These are phyloP conservation scores for Magallana angulata DNA, from an alignment of 1,140 invertebrate species.

Conservation along the genomic window DNA sequence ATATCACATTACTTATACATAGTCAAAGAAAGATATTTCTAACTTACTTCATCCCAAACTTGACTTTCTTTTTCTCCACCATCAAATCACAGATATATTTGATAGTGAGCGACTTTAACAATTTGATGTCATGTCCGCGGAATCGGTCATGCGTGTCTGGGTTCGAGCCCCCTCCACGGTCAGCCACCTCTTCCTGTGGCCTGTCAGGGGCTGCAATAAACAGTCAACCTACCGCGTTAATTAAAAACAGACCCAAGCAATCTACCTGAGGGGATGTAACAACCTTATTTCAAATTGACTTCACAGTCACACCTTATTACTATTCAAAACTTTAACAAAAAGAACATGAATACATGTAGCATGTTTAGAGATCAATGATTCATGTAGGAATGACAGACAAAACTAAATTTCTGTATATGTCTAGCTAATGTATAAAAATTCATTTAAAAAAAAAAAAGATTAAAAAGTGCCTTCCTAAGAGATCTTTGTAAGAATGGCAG, in stretches of 20 bases:
- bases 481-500: background rate
- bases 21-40: background rate
- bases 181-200: conserved; percentile 38
- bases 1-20: background rate
- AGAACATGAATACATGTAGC: too few species aligned
- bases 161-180: conserved; percentile 50
- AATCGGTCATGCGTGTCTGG: conserved; percentile 75
- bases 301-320: background rate
- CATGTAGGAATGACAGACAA: too few species aligned
- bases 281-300: background rate
- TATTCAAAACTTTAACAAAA: too few species aligned
- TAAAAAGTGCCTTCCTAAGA: too few species aligned
- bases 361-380: too few species aligned
- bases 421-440: too few species aligned
- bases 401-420: too few species aligned
- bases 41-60: conserved; percentile 90
- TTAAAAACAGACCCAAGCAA: background rate
- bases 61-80: conserved; percentile 93
- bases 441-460: too few species aligned
- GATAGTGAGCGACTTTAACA: conserved; percentile 87
- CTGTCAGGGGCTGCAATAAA: conserved; percentile 42
- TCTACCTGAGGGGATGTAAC: background rate
- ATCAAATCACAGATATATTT: conserved; percentile 91
- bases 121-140: conserved; percentile 86
- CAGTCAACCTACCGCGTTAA: background rate